Conservation (phyloP, 2,113 vertebrate species). For the Otus sunia region DNA sequence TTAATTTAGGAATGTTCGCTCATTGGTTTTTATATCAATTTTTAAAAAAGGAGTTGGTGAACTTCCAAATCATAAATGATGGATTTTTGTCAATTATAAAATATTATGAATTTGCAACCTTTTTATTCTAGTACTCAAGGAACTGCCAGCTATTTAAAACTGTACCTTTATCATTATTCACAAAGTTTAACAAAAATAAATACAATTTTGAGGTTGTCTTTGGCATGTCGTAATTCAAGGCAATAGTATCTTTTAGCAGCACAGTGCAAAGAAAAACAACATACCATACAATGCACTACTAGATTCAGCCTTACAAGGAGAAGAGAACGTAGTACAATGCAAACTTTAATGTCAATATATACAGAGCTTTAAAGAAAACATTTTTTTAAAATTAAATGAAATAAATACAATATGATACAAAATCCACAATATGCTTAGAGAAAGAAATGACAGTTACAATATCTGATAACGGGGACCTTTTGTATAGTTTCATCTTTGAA, state of each 20-base stretch:
- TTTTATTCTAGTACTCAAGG: conserved; percentile 66
- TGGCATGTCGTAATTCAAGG: conserved; percentile 66
- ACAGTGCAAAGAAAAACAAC: conserved; percentile 49
- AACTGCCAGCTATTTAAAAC: conserved; percentile 65
- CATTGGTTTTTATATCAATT: not conserved
- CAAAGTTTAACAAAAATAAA: conserved; percentile 68
- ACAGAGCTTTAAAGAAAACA: conserved; percentile 91
- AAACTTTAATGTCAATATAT: conserved; percentile 95
- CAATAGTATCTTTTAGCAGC: conserved; percentile 58
- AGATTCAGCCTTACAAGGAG: conserved; percentile 58
- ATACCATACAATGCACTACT: conserved; percentile 48
- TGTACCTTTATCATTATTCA: conserved; percentile 54
- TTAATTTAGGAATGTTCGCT: conserved; percentile 32
- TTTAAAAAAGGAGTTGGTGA: not conserved
- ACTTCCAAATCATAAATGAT: conserved; percentile 49
- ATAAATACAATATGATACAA: conserved; percentile 97
- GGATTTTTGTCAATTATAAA: conserved; percentile 58
- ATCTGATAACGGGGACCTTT: conserved; percentile 50
- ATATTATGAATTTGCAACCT: conserved; percentile 45
- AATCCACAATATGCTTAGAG: conserved; percentile 87
- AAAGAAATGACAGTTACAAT: conserved; percentile 67
- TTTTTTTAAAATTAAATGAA: conserved; percentile 91
- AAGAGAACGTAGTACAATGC: conserved; percentile 70
- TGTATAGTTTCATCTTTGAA: conserved; percentile 38
- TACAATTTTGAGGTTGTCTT: conserved; percentile 67